Evolutionary conservation across 2,888 invertebrate species (phyloP).

Genomic region (Drosophila meridiana): DNA sequence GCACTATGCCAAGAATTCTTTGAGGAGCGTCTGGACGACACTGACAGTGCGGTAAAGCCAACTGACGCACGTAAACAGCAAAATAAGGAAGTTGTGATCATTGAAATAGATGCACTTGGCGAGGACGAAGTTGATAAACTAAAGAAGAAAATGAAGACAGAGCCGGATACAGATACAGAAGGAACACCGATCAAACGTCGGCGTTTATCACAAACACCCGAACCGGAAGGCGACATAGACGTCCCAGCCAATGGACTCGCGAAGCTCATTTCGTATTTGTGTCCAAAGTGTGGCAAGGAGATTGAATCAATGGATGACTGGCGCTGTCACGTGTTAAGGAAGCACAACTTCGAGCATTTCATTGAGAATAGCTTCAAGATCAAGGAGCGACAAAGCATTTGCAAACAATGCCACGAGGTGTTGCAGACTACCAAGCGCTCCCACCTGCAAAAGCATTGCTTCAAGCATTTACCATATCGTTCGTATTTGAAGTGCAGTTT

Average conservation of each 20-base stretch:
- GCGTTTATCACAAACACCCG: conserved; percentile 27
- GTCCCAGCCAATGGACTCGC: conserved; percentile 32
- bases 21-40: conserved; percentile 39
- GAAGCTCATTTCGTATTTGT: conserved; percentile 72
- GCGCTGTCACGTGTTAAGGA: conserved; percentile 77
- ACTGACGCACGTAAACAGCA: background rate
- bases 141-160: conserved; percentile 55
- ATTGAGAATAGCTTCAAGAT: conserved; percentile 75
- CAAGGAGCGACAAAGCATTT: conserved; percentile 59
- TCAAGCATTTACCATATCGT: conserved; percentile 79
- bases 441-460: conserved; percentile 78
- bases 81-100: conserved; percentile 62
- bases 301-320: conserved; percentile 67
- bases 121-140: conserved; percentile 66
- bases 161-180: conserved; percentile 13
- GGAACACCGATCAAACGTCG: conserved; percentile 42
- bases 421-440: conserved; percentile 62
- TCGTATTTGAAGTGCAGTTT: conserved; percentile 78
- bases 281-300: conserved; percentile 78
- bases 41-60: background rate
- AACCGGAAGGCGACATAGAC: conserved; percentile 42
- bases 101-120: conserved; percentile 72
- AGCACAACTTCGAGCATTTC: conserved; percentile 74
- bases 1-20: conserved; percentile 71
- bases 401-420: conserved; percentile 70